Evolutionary conservation across 1,140 invertebrate genomes (phyloP), one percentile per base, ranked within the genome.

Genomic region (Zaprionus capensis): DNA sequence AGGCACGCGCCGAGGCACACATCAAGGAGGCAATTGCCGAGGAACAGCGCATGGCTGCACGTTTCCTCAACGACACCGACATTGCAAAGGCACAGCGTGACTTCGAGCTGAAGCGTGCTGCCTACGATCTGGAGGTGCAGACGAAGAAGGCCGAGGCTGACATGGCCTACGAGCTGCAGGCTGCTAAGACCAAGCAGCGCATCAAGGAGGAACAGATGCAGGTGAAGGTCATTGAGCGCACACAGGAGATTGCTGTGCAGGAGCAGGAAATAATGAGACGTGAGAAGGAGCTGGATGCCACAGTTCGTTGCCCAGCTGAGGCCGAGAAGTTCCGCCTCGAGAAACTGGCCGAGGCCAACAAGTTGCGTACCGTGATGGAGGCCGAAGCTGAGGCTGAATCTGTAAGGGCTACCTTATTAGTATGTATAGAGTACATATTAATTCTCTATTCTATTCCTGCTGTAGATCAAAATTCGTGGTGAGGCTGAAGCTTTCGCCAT

Each of bases 131-230:
- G 72, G 98, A 99, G 95, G 98, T 99, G 38, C 97, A 98, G 93
- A 98, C 98, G 5, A 99, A 99, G 93, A 95, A 94, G 93, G 98
- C 98, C 31, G 97, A 98, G 94, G 98, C 98, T 20, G 98, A 99
- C 92, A 95, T 99, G 95, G 98, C 98, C 2, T 99, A 97, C 92
- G 97, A 98, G 83, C 93, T 99, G 55, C 97, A 99, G 95, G 98
- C 98, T 26, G 98, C 98, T 1, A 99, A 99, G 93, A 99, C 98
- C 1, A 98, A 98, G 80, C 98, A 99, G 92, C 95, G 97, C 71
- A 99, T 99, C 80, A 98, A 98, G 93, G 98, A 99, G 87, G 98
- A 99, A 93, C 96, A 99, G 91, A 99, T 99, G 98, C 97, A 99
- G 93, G 97, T 99, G 34, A 96, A 96, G 79, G 98, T 99, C 1